Conservation (phyloP, 2,113 vertebrate genomes). For the Terrapene triunguis region DNA sequence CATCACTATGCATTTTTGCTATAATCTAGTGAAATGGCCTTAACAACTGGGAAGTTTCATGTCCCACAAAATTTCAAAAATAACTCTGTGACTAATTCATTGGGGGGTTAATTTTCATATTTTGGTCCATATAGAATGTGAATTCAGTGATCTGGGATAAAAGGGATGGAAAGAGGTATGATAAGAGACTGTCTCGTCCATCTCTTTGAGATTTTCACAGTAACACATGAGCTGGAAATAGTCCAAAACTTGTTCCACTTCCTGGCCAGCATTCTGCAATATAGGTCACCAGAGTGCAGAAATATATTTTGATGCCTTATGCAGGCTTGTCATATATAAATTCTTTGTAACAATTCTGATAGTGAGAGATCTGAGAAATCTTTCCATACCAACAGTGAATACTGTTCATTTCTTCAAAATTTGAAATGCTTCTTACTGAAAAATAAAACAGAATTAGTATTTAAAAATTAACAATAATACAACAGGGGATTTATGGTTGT, state of each 20-base stretch:
- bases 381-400: background rate
- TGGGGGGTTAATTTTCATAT: background rate
- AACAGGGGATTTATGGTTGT: background rate
- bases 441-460: background rate
- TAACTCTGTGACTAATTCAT: background rate
- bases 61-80: background rate
- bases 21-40: background rate
- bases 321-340: background rate
- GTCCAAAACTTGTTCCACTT: background rate
- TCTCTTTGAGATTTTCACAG: background rate
- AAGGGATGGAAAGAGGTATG: background rate
- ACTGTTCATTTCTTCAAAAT: background rate
- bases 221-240: background rate
- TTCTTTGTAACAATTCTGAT: slow-evolving; percentile 1
- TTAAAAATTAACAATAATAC: background rate
- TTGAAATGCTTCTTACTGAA: slow-evolving; percentile 6
- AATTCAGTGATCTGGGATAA: background rate
- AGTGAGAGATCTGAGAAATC: background rate
- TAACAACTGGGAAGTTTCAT: background rate
- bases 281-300: background rate
- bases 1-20: background rate
- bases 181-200: background rate
- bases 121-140: background rate
- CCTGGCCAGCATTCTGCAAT: background rate
- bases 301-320: background rate